phyloP scores from a whole-genome alignment of 2,113 vertebrate species.

The Oncorhynchus keta region DNA sequence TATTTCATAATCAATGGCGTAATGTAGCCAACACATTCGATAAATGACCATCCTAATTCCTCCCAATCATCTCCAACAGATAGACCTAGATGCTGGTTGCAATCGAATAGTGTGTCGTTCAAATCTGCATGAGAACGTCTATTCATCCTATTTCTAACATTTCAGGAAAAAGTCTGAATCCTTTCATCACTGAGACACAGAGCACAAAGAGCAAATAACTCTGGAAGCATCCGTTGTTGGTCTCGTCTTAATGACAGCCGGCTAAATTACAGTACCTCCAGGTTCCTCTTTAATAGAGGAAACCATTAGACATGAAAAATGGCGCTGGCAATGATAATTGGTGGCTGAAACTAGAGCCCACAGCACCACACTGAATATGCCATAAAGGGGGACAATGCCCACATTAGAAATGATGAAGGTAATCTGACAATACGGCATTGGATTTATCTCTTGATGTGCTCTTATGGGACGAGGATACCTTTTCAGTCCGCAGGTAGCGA shows the following conservation, averaged over 20 bases:
- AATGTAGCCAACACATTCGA: too few species aligned
- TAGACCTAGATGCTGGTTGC: not conserved
- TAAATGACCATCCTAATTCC: too few species aligned
- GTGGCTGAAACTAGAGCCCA: conserved; percentile 48
- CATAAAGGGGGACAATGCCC: conserved; percentile 23
- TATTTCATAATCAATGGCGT: too few species aligned
- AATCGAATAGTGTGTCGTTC: not conserved
- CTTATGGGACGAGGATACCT: conserved; percentile 14
- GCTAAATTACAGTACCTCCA: conserved; percentile 51
- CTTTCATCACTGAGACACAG: conserved; percentile 8
- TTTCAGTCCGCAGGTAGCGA: conserved; percentile 8
- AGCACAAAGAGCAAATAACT: conserved; percentile 28
- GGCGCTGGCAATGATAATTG: conserved; percentile 42
- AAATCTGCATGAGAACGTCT: too few species aligned
- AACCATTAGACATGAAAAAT: conserved; percentile 64
- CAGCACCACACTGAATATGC: conserved; percentile 28
- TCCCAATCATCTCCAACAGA: not conserved
- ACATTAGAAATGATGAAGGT: conserved; percentile 29
- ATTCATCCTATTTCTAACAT: not conserved
- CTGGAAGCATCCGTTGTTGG: conserved; percentile 23
- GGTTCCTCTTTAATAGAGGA: conserved; percentile 63
- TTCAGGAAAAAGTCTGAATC: not conserved
- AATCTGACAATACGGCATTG: conserved; percentile 32
- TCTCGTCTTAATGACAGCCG: conserved; percentile 37
- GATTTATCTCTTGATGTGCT: conserved; percentile 24